A percentile compares a stretch with the other conserved stretches of the same genome.
Conservation (phyloP, 1,140 invertebrate species). For the Ostrea edulis region DNA sequence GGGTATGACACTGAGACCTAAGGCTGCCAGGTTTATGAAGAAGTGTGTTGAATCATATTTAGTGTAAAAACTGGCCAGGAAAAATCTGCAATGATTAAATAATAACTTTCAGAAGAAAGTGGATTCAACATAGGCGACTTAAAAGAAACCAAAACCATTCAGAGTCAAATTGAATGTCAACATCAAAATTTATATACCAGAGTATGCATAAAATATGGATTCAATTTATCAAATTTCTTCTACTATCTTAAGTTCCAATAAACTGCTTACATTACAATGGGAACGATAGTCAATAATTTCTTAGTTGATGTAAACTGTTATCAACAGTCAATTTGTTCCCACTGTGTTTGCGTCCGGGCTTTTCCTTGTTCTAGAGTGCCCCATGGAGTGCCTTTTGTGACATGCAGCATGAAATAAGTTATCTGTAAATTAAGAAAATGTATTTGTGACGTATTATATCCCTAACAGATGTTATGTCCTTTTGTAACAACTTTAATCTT, state of each 20-base stretch:
- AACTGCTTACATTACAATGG: constrained; percentile 83
- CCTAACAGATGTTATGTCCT: too few relatives aligned
- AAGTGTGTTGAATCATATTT: constrained; percentile 86
- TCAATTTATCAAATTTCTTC: too few relatives aligned
- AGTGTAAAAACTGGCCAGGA: constrained; percentile 87
- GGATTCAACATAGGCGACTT: not conserved
- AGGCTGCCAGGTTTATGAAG: constrained; percentile 84
- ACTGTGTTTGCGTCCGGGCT: constrained; percentile 84
- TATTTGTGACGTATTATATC: too few relatives aligned
- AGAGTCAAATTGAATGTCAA: too few relatives aligned
- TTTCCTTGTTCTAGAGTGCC: constrained; percentile 85
- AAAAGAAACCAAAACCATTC: too few relatives aligned
- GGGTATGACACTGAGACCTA: constrained; percentile 84
- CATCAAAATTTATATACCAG: too few relatives aligned
- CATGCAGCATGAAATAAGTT: constrained; percentile 85
- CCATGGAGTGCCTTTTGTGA: constrained; percentile 87
- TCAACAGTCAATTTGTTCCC: constrained; percentile 89
- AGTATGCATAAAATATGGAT: too few relatives aligned
- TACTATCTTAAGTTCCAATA: too few relatives aligned
- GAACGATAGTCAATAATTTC: constrained; percentile 85
- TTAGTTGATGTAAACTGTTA: constrained; percentile 86
- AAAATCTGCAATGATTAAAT: constrained; percentile 81
- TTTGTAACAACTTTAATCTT: too few relatives aligned
- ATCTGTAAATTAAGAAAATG: constrained; percentile 78
- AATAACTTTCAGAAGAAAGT: not conserved